Conservation (phyloP, 2,888 invertebrate species). For the Hypsopygia costalis region DNA sequence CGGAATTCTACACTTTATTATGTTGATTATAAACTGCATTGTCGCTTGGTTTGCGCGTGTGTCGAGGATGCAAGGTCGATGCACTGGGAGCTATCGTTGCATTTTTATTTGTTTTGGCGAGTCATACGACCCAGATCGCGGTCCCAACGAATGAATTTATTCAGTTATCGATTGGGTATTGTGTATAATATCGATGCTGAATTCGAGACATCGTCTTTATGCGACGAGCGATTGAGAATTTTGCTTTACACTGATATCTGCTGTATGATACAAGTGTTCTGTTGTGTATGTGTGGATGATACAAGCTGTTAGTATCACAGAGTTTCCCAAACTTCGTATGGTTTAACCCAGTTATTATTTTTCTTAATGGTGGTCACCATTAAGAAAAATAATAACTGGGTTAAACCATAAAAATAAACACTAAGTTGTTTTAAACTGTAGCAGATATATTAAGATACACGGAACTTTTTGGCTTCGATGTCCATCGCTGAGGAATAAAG, state of each 20-base stretch:
- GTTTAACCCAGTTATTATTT: no score
- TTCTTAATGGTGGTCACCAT: no score
- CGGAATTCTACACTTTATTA: constrained; percentile 45
- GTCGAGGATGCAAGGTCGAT: constrained; percentile 71
- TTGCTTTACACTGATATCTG: background rate
- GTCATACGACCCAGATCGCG: constrained; percentile 75
- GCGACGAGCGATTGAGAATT: background rate
- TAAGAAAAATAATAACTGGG: no score
- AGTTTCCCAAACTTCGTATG: no score
- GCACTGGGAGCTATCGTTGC: constrained; percentile 71
- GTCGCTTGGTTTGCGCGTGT: constrained; percentile 29
- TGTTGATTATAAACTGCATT: constrained; percentile 29
- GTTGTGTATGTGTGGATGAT: no score
- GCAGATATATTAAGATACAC: no score
- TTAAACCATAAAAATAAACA: no score
- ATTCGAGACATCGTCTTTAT: constrained; percentile 6
- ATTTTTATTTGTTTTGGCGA: constrained; percentile 79
- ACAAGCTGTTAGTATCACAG: no score
- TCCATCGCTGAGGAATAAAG: no score
- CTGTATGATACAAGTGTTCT: no score
- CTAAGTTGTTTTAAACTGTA: no score
- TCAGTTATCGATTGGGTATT: constrained; percentile 74
- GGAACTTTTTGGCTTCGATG: no score
- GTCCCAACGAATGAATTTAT: constrained; percentile 73
- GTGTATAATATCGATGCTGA: constrained; percentile 61